phyloP scores from a whole-genome alignment of 2,797 vertebrate genomes.

The Rhinogobio ventralis region DNA sequence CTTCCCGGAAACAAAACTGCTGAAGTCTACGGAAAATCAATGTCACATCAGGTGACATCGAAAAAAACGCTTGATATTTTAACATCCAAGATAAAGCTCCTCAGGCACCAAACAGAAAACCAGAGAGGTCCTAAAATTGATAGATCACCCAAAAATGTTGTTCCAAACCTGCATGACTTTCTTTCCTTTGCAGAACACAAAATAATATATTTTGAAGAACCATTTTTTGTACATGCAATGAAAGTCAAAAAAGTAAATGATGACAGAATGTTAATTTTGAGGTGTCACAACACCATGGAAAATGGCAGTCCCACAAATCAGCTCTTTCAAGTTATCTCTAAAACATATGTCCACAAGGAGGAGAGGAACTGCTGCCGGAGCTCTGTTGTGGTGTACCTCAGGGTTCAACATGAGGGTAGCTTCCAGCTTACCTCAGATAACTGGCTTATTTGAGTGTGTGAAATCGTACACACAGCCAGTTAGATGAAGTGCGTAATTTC shows the following conservation, averaged over 20 bases:
- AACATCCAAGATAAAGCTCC: constrained; percentile 64
- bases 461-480: neutral
- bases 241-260: neutral
- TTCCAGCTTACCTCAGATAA: neutral
- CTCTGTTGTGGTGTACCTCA: neutral
- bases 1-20: constrained; percentile 25
- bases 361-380: constrained; percentile 1
- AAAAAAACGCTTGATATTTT: constrained; percentile 27
- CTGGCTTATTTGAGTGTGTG: neutral
- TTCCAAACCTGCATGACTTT: neutral
- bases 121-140: neutral
- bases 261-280: neutral
- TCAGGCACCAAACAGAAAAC: constrained; percentile 76
- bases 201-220: neutral
- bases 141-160: neutral
- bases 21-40: constrained; percentile 25
- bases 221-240: neutral
- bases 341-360: constrained; percentile 75
- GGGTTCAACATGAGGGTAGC: constrained; percentile 39
- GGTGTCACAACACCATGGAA: constrained; percentile 58
- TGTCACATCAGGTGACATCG: constrained; percentile 30
- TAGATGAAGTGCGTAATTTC: neutral
- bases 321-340: constrained; percentile 68
- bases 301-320: constrained; percentile 77
- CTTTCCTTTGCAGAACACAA: neutral